Conservation (phyloP, 2,888 invertebrate species). For the Sinotaia quadrata region DNA sequence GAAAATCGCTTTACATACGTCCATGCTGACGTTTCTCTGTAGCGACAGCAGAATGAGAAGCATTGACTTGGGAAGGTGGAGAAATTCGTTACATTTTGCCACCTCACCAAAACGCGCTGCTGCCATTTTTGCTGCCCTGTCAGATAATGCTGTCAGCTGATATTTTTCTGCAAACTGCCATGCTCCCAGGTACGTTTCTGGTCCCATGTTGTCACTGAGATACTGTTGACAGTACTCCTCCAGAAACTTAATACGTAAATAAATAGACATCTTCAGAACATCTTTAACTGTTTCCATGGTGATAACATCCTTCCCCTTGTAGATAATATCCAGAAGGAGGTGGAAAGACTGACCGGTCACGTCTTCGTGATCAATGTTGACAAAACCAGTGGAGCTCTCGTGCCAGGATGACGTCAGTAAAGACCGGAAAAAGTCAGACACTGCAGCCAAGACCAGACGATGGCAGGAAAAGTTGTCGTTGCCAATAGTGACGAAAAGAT, state of each 20-base stretch:
- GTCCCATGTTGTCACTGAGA: background rate
- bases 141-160: background rate
- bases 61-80: constrained; percentile 11
- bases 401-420: constrained; percentile 12
- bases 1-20: constrained; percentile 5
- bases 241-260: constrained; percentile 13
- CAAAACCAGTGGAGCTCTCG: background rate
- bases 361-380: constrained; percentile 10
- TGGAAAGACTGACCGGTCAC: constrained; percentile 8
- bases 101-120: background rate
- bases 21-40: constrained; percentile 4
- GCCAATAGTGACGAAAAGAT: constrained; percentile 2
- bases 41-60: background rate
- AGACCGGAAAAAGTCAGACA: constrained; percentile 28
- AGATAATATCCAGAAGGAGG: constrained; percentile 11
- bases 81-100: background rate
- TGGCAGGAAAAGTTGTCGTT: constrained; percentile 1
- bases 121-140: background rate
- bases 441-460: constrained; percentile 16
- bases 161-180: constrained; percentile 17
- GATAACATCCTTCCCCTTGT: constrained; percentile 2
- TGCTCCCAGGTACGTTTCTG: background rate
- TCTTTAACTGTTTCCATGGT: background rate
- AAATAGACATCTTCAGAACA: constrained; percentile 12
- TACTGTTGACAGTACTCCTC: constrained; percentile 10